Evolutionary conservation across 2,888 invertebrate species (phyloP).

Genomic region (Bombylius major): DNA sequence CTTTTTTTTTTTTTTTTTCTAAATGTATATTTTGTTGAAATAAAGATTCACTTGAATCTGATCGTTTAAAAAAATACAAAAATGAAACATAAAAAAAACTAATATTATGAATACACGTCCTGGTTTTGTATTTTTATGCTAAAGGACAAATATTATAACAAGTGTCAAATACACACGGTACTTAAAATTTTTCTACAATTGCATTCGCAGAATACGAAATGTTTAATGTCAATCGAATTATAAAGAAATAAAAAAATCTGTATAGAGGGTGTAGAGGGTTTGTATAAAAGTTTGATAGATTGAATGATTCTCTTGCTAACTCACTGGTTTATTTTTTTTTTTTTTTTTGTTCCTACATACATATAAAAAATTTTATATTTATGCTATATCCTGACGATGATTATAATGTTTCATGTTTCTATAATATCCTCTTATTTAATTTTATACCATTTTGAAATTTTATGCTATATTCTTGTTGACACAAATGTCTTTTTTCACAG

Average conservation of each 20-base stretch:
- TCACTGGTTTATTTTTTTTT: not conserved
- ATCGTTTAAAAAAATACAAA: not conserved
- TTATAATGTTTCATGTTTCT: too few relatives aligned
- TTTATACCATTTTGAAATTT: too few relatives aligned
- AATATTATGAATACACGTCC: not conserved
- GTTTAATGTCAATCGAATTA: conserved; percentile 8
- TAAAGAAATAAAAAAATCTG: not conserved
- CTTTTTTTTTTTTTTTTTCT: too few relatives aligned
- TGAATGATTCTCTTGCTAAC: conserved; percentile 1
- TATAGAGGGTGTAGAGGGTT: not conserved
- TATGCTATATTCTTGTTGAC: conserved; percentile 10
- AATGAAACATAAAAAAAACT: not conserved
- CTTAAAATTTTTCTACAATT: conserved; percentile 35
- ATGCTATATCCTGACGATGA: not conserved
- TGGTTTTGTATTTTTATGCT: not conserved
- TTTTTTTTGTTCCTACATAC: not conserved
- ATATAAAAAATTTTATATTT: not conserved
- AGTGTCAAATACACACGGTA: conserved; percentile 40
- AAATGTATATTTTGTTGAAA: too few relatives aligned
- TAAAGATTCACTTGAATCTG: not conserved
- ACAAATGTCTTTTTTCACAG: conserved; percentile 38
- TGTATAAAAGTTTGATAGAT: not conserved
- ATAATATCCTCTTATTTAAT: too few relatives aligned
- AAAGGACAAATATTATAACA: conserved; percentile 34
- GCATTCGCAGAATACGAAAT: conserved; percentile 1